phyloP scores from a whole-genome alignment of 2,797 vertebrate species.

The Syngnathus rostellatus region DNA sequence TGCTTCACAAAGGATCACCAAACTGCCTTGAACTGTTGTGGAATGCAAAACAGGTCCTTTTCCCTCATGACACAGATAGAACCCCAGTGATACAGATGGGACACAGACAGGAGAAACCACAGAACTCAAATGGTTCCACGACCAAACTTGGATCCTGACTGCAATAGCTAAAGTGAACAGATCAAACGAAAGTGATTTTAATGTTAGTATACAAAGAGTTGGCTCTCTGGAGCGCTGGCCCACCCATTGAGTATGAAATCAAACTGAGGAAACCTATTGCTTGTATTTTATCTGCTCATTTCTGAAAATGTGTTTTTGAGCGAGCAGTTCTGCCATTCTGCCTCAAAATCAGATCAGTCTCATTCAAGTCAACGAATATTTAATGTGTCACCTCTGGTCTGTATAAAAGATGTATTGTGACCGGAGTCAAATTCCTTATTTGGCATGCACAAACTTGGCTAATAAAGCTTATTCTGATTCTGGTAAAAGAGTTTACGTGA shows the following conservation, averaged over 20 bases:
- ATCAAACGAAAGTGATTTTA: background rate
- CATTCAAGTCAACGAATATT: too few species aligned
- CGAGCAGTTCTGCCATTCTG: too few species aligned
- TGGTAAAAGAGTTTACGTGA: too few species aligned
- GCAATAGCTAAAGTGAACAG: background rate
- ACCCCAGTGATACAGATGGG: background rate
- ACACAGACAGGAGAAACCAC: background rate
- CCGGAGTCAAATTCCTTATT: too few species aligned
- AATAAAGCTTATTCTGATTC: too few species aligned
- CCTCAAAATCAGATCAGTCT: too few species aligned
- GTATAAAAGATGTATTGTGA: too few species aligned
- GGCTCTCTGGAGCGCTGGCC: too few species aligned
- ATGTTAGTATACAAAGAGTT: background rate
- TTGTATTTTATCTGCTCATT: background rate
- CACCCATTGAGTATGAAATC: too few species aligned
- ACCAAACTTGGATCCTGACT: background rate
- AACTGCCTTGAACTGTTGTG: constrained; percentile 12
- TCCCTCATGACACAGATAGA: background rate
- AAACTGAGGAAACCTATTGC: background rate
- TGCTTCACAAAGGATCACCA: constrained; percentile 13
- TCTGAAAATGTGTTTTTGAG: background rate
- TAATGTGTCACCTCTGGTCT: too few species aligned
- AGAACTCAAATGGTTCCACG: background rate
- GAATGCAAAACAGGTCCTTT: background rate
- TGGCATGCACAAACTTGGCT: too few species aligned